Evolutionary conservation across 2,888 invertebrate genomes (phyloP).

Genomic region (Automeris io): DNA sequence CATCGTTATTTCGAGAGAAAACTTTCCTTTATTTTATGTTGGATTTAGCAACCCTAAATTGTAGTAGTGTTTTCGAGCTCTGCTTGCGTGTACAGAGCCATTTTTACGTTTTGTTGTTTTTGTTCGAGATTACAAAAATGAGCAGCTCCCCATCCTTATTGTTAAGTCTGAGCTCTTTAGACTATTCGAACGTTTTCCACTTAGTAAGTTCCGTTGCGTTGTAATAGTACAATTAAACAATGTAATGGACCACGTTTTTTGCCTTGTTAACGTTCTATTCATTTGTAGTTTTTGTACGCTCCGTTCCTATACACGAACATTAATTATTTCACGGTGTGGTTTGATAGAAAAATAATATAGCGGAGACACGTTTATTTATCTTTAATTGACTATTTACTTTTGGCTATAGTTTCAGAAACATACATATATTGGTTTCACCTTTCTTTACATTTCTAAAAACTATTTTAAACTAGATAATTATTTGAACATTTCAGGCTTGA

Average conservation of each 20-base stretch:
- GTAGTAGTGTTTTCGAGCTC: conserved; percentile 56
- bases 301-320: conserved; percentile 28
- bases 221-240: conserved; percentile 45
- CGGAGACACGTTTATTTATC: no score
- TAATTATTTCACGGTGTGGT: conserved; percentile 33
- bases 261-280: conserved; percentile 51
- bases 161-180: conserved; percentile 32
- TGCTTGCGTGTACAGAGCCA: conserved; percentile 57
- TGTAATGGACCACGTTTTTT: conserved; percentile 41
- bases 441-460: no score
- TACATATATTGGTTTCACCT: no score
- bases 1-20: no score
- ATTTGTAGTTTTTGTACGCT: conserved; percentile 34
- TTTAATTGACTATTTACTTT: no score
- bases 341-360: conserved; percentile 31
- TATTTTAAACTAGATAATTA: no score
- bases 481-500: no score
- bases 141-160: conserved; percentile 53
- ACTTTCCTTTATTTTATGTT: no score
- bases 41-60: not conserved
- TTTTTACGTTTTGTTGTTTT: conserved; percentile 68
- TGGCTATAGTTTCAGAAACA: no score
- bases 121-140: conserved; percentile 56
- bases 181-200: conserved; percentile 37
- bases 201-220: conserved; percentile 33